These are phyloP conservation scores for Lissonota sp. DNA, from an alignment of 2,888 invertebrate species.

Conservation along the genomic window DNA sequence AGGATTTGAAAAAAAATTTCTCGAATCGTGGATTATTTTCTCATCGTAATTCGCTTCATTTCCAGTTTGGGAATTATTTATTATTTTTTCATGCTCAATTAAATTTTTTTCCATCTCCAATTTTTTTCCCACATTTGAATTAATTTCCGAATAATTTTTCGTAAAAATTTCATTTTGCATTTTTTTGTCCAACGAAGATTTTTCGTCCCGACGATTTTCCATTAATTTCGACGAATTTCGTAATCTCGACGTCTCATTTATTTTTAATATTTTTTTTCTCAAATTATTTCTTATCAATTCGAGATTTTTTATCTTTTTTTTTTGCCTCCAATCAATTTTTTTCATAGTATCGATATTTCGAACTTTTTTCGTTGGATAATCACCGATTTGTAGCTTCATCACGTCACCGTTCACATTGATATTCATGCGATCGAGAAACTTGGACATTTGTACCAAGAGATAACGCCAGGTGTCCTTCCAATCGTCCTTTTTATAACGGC, in stretches of 20 bases:
- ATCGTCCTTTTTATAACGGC: not conserved
- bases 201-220: not conserved
- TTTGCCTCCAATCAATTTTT: not conserved
- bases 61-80: not conserved
- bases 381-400: conserved; percentile 26
- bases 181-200: not conserved
- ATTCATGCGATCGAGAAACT: conserved; percentile 42
- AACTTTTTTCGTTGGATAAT: conserved; percentile 1
- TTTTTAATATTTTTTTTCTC: not conserved
- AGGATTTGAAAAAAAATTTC: not conserved
- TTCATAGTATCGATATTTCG: not conserved
- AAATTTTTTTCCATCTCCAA: not conserved
- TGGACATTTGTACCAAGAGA: conserved; percentile 32
- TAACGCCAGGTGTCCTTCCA: conserved; percentile 52
- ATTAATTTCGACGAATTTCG: not conserved
- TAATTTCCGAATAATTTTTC: not conserved
- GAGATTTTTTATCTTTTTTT: not conserved
- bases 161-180: not conserved
- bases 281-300: not conserved
- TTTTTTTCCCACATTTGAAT: not conserved
- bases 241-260: not conserved
- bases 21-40: not conserved
- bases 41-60: not conserved
- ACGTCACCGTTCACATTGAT: conserved; percentile 47
- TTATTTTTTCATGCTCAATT: not conserved